A percentile compares a stretch with the other conserved stretches of the same genome.
phyloP scores from a whole-genome alignment of 2,797 vertebrate genomes.

The Taenioides sp. region DNA sequence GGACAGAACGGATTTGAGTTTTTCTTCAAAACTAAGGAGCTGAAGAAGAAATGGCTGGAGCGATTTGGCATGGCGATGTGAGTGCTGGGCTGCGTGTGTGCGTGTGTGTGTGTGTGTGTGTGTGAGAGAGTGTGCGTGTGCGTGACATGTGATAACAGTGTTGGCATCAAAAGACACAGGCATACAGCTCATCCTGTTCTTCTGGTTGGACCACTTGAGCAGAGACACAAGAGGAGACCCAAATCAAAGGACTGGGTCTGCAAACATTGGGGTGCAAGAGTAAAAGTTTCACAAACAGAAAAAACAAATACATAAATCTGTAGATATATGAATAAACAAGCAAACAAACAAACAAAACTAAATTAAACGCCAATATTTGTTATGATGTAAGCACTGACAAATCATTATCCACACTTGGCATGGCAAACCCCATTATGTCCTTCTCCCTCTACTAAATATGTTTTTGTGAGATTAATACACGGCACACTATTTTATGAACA shows the following conservation, averaged over 20 bases:
- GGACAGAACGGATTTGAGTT: constrained; percentile 96
- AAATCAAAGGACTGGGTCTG: not conserved
- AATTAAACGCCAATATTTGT: not conserved
- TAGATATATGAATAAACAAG: not conserved
- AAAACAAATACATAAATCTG: not conserved
- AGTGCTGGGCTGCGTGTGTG: constrained; percentile 69
- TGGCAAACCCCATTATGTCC: not conserved
- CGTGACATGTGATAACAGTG: constrained; percentile 20
- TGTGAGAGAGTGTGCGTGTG: not conserved
- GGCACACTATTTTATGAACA: no score
- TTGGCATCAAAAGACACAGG: constrained; percentile 14
- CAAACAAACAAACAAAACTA: not conserved
- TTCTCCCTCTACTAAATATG: no score
- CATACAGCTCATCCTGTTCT: constrained; percentile 42
- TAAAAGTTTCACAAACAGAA: not conserved
- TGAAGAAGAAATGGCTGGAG: constrained; percentile 99
- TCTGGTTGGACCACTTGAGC: constrained; percentile 39
- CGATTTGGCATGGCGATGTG: constrained; percentile 99
- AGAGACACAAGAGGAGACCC: constrained; percentile 22
- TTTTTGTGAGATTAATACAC: not conserved
- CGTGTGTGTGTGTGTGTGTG: not conserved
- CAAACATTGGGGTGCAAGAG: not conserved
- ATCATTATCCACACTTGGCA: not conserved
- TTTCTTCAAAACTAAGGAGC: constrained; percentile 98
- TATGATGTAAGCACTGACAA: not conserved